These are phyloP conservation scores for Xylophagus ater DNA, from an alignment of 2,888 invertebrate genomes.

Conservation along the genomic window DNA sequence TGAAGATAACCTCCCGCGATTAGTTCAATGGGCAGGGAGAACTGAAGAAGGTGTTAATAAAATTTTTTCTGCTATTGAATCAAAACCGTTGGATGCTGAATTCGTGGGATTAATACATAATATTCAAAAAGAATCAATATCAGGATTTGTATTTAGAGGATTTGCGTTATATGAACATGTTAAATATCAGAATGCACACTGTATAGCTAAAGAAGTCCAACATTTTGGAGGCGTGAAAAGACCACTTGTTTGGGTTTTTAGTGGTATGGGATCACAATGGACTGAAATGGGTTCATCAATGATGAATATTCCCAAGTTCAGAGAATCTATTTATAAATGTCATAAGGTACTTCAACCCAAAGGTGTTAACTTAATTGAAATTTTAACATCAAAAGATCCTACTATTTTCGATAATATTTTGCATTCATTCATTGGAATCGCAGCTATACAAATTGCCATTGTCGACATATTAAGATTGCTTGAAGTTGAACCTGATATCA, in stretches of 20 bases:
- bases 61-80: constrained; percentile 52
- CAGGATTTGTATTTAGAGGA: constrained; percentile 64
- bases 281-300: constrained; percentile 68
- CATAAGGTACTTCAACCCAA: constrained; percentile 46
- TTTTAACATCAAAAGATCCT: constrained; percentile 53
- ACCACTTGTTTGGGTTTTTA: constrained; percentile 81
- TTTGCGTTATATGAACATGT: constrained; percentile 45
- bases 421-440: constrained; percentile 62
- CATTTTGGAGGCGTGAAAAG: constrained; percentile 52
- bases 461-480: constrained; percentile 50
- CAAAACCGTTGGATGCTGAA: constrained; percentile 50
- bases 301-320: constrained; percentile 62
- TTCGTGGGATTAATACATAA: constrained; percentile 49
- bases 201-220: constrained; percentile 43
- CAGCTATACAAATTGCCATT: constrained; percentile 52
- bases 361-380: constrained; percentile 51
- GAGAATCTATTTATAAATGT: constrained; percentile 53
- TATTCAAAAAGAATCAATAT: constrained; percentile 46
- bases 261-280: constrained; percentile 89
- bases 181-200: constrained; percentile 22
- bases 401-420: constrained; percentile 52
- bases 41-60: constrained; percentile 61
- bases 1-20: constrained; percentile 54
- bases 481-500: constrained; percentile 58
- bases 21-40: constrained; percentile 67